These are phyloP conservation scores for Himalopsyche japonica DNA, from an alignment of 2,888 invertebrate genomes.

Conservation along the genomic window DNA sequence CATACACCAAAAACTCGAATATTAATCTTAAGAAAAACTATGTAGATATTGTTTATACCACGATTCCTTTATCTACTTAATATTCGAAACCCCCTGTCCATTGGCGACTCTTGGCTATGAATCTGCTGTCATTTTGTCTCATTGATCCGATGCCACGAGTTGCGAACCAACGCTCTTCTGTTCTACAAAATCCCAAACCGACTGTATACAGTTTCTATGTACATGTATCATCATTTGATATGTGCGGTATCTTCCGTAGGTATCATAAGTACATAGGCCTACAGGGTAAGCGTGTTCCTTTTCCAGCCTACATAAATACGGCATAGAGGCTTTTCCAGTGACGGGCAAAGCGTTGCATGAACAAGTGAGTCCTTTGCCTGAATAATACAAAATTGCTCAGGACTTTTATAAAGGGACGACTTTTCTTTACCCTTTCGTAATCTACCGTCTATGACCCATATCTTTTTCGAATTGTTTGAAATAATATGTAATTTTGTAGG, in stretches of 20 bases:
- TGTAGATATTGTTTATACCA: too few relatives aligned
- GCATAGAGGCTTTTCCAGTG: not conserved
- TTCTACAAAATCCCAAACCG: not conserved
- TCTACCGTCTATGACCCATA: too few relatives aligned
- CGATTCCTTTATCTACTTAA: too few relatives aligned
- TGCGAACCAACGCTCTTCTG: not conserved
- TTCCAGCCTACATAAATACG: not conserved
- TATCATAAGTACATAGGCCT: not conserved
- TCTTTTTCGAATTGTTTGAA: too few relatives aligned
- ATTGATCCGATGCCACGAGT: not conserved
- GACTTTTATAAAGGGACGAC: not conserved
- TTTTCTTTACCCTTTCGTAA: too few relatives aligned
- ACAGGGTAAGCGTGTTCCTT: not conserved
- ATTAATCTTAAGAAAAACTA: too few relatives aligned
- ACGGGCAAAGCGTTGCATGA: not conserved
- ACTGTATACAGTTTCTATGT: constrained; percentile 1
- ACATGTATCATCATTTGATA: constrained; percentile 3
- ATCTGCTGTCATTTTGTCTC: too few relatives aligned
- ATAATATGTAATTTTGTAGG: too few relatives aligned
- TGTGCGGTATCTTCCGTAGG: constrained; percentile 1
- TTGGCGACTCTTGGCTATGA: too few relatives aligned
- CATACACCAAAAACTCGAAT: too few relatives aligned
- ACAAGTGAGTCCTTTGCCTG: not conserved
- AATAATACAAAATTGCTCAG: not conserved
- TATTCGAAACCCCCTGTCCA: too few relatives aligned